phyloP scores from a whole-genome alignment of 2,797 vertebrate genomes.

The Hemitrygon akajei region DNA sequence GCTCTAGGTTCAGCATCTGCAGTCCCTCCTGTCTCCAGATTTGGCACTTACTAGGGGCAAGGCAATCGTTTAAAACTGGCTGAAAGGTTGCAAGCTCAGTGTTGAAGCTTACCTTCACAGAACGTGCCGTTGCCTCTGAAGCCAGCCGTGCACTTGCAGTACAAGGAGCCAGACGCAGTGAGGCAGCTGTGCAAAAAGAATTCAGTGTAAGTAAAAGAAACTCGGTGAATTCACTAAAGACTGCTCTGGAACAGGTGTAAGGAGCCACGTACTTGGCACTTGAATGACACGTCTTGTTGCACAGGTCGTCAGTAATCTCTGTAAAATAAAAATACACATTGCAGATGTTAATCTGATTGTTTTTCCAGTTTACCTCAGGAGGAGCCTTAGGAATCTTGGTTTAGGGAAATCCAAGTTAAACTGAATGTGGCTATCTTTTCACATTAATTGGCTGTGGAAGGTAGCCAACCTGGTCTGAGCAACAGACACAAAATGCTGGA shows the following conservation, averaged over 20 bases:
- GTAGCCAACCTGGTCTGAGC: background rate
- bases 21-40: no score
- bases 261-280: conserved; percentile 79
- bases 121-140: conserved; percentile 80
- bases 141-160: conserved; percentile 76
- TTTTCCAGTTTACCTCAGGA: background rate
- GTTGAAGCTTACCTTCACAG: conserved; percentile 68
- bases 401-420: background rate
- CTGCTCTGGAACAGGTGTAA: background rate
- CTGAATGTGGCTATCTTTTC: background rate
- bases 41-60: no score
- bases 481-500: no score
- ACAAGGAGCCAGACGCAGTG: conserved; percentile 48
- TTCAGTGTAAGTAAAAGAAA: background rate
- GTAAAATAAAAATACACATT: conserved; percentile 44
- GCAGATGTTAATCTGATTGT: background rate
- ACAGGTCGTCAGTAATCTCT: conserved; percentile 71
- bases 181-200: conserved; percentile 63
- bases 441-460: background rate
- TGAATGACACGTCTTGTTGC: conserved; percentile 72
- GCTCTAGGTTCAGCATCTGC: no score
- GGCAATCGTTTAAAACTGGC: no score
- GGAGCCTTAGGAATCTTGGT: background rate
- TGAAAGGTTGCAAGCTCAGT: no score
- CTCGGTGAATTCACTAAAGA: background rate